Evolutionary conservation across 2,113 vertebrate genomes (phyloP).

Genomic region (Panurus biarmicus): DNA sequence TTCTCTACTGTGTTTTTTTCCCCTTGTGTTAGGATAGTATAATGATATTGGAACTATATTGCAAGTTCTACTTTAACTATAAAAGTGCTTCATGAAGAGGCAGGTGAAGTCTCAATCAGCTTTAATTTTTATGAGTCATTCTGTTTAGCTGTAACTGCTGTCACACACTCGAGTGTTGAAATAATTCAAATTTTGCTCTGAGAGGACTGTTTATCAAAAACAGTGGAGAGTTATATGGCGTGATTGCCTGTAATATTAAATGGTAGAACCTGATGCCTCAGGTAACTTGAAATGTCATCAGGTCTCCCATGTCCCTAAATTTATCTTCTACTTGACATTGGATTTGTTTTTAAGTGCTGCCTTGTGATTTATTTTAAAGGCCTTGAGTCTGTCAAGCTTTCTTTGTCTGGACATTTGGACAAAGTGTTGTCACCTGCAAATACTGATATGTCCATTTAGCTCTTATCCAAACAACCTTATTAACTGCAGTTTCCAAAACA

Average conservation of each 20-base stretch:
- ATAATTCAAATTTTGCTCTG: background rate
- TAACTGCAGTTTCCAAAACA: background rate
- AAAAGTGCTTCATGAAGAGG: background rate
- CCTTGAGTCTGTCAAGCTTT: background rate
- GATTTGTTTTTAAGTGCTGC: background rate
- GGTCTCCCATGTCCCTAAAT: background rate
- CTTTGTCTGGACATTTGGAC: background rate
- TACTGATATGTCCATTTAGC: background rate
- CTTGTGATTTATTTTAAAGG: background rate
- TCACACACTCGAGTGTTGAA: background rate
- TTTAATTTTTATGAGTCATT: background rate
- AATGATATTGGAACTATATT: background rate
- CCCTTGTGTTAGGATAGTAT: background rate
- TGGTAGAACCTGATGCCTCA: background rate
- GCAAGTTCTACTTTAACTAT: background rate
- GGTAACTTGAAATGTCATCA: background rate
- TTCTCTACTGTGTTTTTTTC: fast-evolving
- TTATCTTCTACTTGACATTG: background rate
- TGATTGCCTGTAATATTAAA: background rate
- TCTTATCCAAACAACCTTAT: background rate
- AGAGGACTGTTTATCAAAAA: background rate
- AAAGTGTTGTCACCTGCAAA: background rate
- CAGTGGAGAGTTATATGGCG: background rate
- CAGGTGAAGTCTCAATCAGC: background rate
- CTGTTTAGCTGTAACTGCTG: background rate